These are phyloP conservation scores for Bovichtus variegatus DNA, from an alignment of 2,797 vertebrate species.

Conservation along the genomic window DNA sequence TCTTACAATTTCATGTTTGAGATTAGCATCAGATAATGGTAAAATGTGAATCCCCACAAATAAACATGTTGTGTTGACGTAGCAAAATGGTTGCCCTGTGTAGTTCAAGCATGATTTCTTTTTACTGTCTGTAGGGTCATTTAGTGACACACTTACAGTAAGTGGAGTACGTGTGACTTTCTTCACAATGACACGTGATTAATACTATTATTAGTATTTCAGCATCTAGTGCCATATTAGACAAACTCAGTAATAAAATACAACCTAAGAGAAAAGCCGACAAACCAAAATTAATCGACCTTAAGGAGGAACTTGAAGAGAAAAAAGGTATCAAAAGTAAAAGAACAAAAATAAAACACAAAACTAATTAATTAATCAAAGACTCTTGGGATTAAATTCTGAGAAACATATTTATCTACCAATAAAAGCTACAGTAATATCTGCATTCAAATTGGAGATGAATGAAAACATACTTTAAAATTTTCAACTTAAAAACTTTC, in stretches of 20 bases:
- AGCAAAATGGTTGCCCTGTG: not conserved
- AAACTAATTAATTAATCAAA: not conserved
- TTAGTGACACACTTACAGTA: not conserved
- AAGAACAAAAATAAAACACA: not conserved
- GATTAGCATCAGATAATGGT: not conserved
- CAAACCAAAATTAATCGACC: not conserved
- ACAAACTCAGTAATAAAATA: not conserved
- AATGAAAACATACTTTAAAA: not conserved
- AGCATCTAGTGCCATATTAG: not conserved
- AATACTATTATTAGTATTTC: not conserved
- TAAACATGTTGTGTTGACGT: not conserved
- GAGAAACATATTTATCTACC: not conserved
- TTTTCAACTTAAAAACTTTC: not conserved
- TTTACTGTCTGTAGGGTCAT: not conserved
- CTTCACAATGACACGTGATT: not conserved
- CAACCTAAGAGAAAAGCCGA: not conserved
- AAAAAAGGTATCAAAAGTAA: not conserved
- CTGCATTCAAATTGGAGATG: not conserved
- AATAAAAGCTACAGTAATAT: not conserved
- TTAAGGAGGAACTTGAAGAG: not conserved
- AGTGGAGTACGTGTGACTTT: not conserved
- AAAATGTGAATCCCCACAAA: not conserved
- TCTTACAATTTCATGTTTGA: not conserved
- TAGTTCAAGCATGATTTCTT: conserved; percentile 14
- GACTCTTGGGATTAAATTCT: not conserved